phyloP scores from a whole-genome alignment of 2,888 invertebrate species.

The Camponotus fellah region DNA sequence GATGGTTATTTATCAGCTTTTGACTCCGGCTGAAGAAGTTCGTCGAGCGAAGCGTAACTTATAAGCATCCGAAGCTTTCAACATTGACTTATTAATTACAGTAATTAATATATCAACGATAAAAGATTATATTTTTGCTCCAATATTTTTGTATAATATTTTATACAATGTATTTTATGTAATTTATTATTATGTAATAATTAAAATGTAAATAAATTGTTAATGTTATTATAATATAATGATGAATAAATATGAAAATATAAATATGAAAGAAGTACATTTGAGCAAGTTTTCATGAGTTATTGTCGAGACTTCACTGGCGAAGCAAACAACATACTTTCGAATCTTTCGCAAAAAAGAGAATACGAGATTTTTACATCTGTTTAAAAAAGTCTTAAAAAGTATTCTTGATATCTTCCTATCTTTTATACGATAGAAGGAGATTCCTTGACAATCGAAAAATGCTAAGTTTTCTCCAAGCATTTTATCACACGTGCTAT shows the following conservation, averaged over 20 bases:
- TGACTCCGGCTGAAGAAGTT: constrained; percentile 24
- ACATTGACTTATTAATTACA: constrained; percentile 20
- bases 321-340: not conserved
- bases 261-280: not conserved
- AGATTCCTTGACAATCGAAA: constrained; percentile 18
- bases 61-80: not conserved
- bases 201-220: not conserved
- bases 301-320: not conserved
- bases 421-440: not conserved
- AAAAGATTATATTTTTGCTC: not conserved
- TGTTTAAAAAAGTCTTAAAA: not conserved
- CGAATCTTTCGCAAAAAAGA: not conserved
- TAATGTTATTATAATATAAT: not conserved
- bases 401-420: not conserved
- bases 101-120: not conserved
- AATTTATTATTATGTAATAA: not conserved
- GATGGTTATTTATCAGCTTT: constrained; percentile 48
- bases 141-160: not conserved
- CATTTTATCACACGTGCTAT: constrained; percentile 9
- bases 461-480: not conserved
- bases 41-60: not conserved
- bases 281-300: not conserved
- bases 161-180: not conserved
- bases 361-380: not conserved
- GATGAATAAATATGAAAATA: not conserved